Evolutionary conservation across 30 jellyfish, hydroid and myxozoan species (phyloP).

Genomic region (Phacellophora camtschatica): DNA sequence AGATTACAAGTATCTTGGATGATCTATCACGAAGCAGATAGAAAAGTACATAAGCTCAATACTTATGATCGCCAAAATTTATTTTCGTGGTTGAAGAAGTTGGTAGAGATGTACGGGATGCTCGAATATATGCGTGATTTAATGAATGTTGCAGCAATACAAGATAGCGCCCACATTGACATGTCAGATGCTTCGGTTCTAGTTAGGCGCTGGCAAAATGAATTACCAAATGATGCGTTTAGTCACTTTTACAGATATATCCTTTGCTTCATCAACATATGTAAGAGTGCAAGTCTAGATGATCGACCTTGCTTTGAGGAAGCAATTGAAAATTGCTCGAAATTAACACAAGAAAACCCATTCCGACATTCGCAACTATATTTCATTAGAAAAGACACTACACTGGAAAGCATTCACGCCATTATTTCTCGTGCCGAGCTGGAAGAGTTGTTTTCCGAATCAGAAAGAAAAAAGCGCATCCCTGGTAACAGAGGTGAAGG

Average conservation of each 20-base stretch:
- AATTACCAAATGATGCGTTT: conserved; percentile 39
- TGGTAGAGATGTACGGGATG: conserved; percentile 2
- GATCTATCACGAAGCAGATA: conserved; percentile 12
- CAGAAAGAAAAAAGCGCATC: background rate
- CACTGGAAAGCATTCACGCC: background rate
- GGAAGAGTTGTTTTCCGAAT: background rate
- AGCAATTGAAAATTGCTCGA: conserved; percentile 31
- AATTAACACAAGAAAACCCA: conserved; percentile 11
- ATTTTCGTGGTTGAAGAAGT: background rate
- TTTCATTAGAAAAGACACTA: conserved; percentile 22
- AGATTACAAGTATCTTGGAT: conserved; percentile 2
- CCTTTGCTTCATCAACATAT: conserved; percentile 24
- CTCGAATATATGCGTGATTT: conserved; percentile 14
- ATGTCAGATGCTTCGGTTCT: conserved; percentile 22
- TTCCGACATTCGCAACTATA: conserved; percentile 2
- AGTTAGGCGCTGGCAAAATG: conserved; percentile 11
- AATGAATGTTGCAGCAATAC: conserved; percentile 35
- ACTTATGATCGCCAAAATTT: background rate
- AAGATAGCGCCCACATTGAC: background rate
- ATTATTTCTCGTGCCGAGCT: conserved; percentile 8
- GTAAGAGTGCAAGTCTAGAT: conserved; percentile 9
- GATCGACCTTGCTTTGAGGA: conserved; percentile 7
- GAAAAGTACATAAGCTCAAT: conserved; percentile 15
- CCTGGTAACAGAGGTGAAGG: background rate
- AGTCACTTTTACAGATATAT: conserved; percentile 28